Conservation (phyloP, 2,888 invertebrate genomes). For the Amblyjoppa fuscipennis region DNA sequence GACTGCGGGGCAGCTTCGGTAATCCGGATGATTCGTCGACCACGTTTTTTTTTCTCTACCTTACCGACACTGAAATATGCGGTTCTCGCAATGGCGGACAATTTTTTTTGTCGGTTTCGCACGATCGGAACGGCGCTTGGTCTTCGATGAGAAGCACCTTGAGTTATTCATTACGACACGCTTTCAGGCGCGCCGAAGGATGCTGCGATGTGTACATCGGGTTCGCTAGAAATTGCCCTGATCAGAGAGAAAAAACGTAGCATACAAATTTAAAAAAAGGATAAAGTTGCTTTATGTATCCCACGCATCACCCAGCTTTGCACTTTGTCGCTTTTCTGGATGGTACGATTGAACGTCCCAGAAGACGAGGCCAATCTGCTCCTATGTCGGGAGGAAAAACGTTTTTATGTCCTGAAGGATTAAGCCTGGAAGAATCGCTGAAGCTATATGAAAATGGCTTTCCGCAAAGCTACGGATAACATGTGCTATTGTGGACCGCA, state of each 20-base stretch:
- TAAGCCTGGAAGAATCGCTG: neutral
- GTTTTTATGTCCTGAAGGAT: neutral
- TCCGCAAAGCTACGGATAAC: too few relatives aligned
- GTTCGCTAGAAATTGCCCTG: constrained; percentile 19
- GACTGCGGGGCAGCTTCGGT: neutral
- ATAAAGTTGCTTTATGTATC: constrained; percentile 17
- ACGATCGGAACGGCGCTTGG: too few relatives aligned
- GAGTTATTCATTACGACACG: neutral
- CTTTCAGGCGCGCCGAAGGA: neutral
- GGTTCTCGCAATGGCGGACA: too few relatives aligned
- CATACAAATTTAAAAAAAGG: neutral
- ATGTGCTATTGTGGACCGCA: too few relatives aligned
- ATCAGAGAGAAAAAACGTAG: constrained; percentile 23
- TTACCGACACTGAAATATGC: neutral
- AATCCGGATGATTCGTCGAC: neutral
- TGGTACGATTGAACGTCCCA: neutral
- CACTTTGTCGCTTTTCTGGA: neutral
- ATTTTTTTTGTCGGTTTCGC: too few relatives aligned
- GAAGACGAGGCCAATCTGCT: neutral
- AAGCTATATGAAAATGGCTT: too few relatives aligned
- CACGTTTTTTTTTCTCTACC: neutral
- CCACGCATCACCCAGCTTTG: neutral
- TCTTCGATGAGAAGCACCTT: neutral
- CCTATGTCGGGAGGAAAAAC: neutral
- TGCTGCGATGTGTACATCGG: neutral